A percentile compares a stretch with the other conserved stretches of the same genome.
phyloP scores from a whole-genome alignment of 2,113 vertebrate genomes.

The Fulmarus glacialis region DNA sequence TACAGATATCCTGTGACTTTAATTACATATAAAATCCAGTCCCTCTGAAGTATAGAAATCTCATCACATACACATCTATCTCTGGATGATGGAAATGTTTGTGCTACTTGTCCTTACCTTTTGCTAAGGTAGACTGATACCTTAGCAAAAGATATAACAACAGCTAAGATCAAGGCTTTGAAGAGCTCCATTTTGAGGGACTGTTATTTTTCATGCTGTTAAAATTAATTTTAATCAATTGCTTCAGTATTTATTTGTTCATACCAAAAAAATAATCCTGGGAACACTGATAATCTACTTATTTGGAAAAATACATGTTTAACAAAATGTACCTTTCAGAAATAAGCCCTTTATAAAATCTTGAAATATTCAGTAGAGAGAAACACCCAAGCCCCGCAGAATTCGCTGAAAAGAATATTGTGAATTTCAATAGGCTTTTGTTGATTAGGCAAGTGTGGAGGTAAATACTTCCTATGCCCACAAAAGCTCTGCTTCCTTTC shows the following conservation, averaged over 20 bases:
- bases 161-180: background rate
- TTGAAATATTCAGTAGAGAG: background rate
- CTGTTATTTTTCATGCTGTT: constrained; percentile 20
- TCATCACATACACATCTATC: background rate
- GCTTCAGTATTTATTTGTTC: background rate
- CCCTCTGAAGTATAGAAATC: background rate
- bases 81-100: background rate
- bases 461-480: background rate
- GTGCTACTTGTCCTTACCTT: background rate
- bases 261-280: background rate
- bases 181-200: background rate
- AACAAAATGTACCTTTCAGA: background rate
- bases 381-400: background rate
- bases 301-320: background rate
- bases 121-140: background rate
- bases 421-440: constrained; percentile 1
- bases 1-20: background rate
- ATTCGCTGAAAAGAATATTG: background rate
- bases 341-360: background rate
- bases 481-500: background rate
- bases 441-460: background rate
- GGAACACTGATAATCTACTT: background rate
- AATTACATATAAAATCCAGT: background rate
- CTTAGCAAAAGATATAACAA: background rate
- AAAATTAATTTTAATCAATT: background rate